Conservation (phyloP, 2,113 vertebrate species). For the Nyctereutes procyonoides region DNA sequence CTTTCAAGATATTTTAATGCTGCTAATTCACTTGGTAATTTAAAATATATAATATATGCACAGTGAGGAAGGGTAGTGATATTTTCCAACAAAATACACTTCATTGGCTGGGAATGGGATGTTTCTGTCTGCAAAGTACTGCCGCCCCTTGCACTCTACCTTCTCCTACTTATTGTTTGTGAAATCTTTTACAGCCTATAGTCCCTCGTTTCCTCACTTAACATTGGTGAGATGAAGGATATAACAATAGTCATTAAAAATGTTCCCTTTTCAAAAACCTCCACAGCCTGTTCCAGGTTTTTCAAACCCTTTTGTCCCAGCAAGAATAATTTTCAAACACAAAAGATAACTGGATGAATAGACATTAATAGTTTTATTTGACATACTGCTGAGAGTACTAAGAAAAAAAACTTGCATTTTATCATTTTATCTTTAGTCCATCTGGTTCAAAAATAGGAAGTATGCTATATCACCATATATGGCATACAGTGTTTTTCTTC, state of each 20-base stretch:
- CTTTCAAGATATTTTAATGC: neutral
- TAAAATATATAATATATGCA: neutral
- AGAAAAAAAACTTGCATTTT: neutral
- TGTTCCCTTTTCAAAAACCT: neutral
- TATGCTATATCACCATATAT: neutral
- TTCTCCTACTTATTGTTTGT: neutral
- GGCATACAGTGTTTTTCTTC: conserved; percentile 54
- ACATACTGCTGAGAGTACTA: neutral
- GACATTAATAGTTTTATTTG: conserved; percentile 7
- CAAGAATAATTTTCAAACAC: conserved; percentile 14
- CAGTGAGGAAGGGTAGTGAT: neutral
- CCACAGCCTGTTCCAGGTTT: neutral
- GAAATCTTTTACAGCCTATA: neutral
- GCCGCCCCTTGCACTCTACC: neutral
- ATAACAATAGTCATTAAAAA: neutral
- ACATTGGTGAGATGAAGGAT: neutral
- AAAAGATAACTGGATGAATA: conserved; percentile 1
- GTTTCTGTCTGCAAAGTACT: neutral
- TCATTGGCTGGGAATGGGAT: neutral
- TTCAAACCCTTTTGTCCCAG: neutral
- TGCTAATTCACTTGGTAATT: neutral
- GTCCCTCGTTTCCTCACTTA: neutral
- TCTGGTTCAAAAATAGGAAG: conserved; percentile 25
- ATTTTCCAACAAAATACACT: neutral
- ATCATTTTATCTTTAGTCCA: conserved; percentile 48